A percentile compares a stretch with the other conserved stretches of the same genome.
Conservation (phyloP, 1,140 invertebrate species). For the Zaprionus davidi region DNA sequence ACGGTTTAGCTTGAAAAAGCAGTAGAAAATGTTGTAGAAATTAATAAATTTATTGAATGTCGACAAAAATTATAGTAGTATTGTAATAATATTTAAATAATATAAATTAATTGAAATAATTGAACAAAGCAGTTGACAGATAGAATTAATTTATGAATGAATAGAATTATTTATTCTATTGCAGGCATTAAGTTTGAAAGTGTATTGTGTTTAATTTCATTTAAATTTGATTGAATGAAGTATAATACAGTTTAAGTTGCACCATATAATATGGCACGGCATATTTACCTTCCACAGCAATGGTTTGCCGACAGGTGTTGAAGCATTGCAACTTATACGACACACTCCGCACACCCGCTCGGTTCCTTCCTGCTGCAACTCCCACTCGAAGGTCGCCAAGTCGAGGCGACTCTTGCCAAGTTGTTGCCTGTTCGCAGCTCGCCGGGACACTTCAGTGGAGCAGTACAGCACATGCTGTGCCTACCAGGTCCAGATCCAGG, state of each 20-base stretch:
- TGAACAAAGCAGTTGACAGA: no score
- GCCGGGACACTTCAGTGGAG: constrained; percentile 12
- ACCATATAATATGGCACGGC: no score
- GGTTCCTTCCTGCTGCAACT: background rate
- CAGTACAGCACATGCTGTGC: constrained; percentile 9
- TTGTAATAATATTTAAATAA: no score
- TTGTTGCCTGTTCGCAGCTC: constrained; percentile 3
- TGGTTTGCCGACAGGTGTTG: background rate
- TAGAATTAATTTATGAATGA: no score
- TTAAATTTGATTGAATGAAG: no score
- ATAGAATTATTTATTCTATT: no score
- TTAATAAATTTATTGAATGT: no score
- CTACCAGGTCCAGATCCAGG: background rate
- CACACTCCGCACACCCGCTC: background rate
- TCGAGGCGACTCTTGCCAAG: constrained; percentile 7
- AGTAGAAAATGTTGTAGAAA: background rate
- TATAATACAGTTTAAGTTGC: no score
- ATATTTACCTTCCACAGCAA: background rate
- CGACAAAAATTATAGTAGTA: no score
- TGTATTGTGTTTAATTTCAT: no score
- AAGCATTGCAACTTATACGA: background rate
- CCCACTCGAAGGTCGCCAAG: constrained; percentile 3
- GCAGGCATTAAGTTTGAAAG: no score
- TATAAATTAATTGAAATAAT: no score
- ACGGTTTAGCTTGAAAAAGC: background rate